These are phyloP conservation scores for Columba janthina DNA, from an alignment of 2,113 vertebrate genomes.

Conservation along the genomic window DNA sequence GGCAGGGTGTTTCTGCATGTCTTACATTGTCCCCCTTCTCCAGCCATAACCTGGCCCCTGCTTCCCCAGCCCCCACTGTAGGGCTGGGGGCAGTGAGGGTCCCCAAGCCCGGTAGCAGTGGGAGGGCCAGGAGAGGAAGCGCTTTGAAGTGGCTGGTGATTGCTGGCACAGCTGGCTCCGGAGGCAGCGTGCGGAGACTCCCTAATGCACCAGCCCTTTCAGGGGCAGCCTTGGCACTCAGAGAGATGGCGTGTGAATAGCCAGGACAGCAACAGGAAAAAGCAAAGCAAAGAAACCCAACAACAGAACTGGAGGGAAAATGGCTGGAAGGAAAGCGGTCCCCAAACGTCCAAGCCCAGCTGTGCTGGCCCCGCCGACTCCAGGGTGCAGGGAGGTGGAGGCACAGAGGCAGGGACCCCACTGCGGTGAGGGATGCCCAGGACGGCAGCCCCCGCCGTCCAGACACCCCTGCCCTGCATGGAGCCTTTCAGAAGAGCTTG, in stretches of 20 bases:
- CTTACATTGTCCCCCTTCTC: neutral
- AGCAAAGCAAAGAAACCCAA: conserved; percentile 57
- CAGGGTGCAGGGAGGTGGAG: neutral
- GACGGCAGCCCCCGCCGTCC: neutral
- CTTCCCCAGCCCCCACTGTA: neutral
- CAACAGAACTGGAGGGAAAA: conserved; percentile 29
- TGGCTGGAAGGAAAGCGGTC: conserved; percentile 40
- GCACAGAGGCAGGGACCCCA: neutral
- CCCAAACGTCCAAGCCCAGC: conserved; percentile 25
- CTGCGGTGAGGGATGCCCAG: neutral
- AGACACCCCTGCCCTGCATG: neutral
- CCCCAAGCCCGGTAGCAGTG: conserved; percentile 12
- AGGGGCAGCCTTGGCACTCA: conserved; percentile 49
- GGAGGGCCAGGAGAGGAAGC: conserved; percentile 57
- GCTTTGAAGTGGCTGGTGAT: conserved; percentile 61
- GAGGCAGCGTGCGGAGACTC: conserved; percentile 52
- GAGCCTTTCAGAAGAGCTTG: conserved; percentile 53
- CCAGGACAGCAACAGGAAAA: conserved; percentile 58
- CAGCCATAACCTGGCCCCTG: neutral
- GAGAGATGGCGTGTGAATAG: conserved; percentile 49
- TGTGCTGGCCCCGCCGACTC: neutral
- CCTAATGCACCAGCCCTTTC: conserved; percentile 40
- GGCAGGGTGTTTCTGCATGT: neutral
- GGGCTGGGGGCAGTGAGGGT: neutral
- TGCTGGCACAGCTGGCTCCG: conserved; percentile 59